phyloP scores from a whole-genome alignment of 2,797 vertebrate species.

The Todus mexicanus region DNA sequence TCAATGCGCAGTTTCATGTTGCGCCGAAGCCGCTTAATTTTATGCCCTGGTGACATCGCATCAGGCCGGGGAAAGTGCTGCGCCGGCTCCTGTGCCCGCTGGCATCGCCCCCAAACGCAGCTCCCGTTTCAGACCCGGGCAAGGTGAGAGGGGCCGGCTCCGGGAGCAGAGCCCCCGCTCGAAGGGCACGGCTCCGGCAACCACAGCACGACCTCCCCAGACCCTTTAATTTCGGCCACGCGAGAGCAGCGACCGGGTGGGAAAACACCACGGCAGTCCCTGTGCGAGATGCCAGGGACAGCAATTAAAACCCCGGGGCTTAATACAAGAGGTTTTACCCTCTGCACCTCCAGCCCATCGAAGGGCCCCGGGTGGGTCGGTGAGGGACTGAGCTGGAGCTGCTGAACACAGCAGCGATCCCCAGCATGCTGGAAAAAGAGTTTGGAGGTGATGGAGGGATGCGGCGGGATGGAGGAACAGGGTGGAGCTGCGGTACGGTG shows the following conservation, averaged over 20 bases:
- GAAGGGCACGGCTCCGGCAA: neutral
- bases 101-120: neutral
- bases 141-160: neutral
- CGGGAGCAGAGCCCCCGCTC: neutral
- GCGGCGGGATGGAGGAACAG: accelerated
- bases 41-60: neutral
- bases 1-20: conserved; percentile 23
- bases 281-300: accelerated
- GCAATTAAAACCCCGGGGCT: accelerated
- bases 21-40: conserved; percentile 25
- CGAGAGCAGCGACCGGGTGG: accelerated
- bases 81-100: neutral
- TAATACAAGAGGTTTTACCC: neutral
- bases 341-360: neutral
- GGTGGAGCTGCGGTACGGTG: neutral
- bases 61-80: conserved; percentile 8
- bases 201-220: accelerated
- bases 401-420: accelerated
- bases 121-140: neutral
- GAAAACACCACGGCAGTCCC: neutral
- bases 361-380: accelerated
- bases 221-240: accelerated
- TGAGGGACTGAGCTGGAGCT: neutral
- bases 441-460: neutral
- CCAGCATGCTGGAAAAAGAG: accelerated